phyloP scores from a whole-genome alignment of 1,140 invertebrate species.

The Hyposmocoma kahamanoa region DNA sequence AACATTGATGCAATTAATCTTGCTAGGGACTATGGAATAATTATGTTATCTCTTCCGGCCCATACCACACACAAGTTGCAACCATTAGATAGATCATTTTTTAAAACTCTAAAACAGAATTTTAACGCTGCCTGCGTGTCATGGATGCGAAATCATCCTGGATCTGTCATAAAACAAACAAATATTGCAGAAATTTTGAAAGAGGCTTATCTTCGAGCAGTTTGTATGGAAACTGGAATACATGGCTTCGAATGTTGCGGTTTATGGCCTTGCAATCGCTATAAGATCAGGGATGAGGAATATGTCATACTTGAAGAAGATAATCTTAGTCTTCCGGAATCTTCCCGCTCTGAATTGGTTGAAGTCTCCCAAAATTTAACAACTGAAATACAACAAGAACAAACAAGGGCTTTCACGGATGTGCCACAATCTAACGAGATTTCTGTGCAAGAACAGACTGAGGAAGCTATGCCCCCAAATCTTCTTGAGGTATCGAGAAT shows the following conservation, averaged over 20 bases:
- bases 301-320: constrained; percentile 1
- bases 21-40: constrained; percentile 34
- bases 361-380: not conserved
- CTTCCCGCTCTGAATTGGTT: not conserved
- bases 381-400: too few species aligned
- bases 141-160: constrained; percentile 25
- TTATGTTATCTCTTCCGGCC: constrained; percentile 29
- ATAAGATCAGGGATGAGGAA: not conserved
- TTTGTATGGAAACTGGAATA: constrained; percentile 31
- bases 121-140: constrained; percentile 24
- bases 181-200: constrained; percentile 17
- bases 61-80: constrained; percentile 39
- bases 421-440: not conserved
- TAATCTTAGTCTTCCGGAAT: too few species aligned
- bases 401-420: not conserved
- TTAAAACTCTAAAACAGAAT: constrained; percentile 38
- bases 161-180: constrained; percentile 21
- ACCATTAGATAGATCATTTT: constrained; percentile 46
- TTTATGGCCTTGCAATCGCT: constrained; percentile 28
- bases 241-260: constrained; percentile 36
- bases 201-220: constrained; percentile 21
- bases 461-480: not conserved
- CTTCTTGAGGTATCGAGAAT: not conserved
- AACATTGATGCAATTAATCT: constrained; percentile 24
- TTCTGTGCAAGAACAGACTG: not conserved